Base-by-base conservation (phyloP, 2,888 invertebrate genomes). In the Pinctada fucata region DNA sequence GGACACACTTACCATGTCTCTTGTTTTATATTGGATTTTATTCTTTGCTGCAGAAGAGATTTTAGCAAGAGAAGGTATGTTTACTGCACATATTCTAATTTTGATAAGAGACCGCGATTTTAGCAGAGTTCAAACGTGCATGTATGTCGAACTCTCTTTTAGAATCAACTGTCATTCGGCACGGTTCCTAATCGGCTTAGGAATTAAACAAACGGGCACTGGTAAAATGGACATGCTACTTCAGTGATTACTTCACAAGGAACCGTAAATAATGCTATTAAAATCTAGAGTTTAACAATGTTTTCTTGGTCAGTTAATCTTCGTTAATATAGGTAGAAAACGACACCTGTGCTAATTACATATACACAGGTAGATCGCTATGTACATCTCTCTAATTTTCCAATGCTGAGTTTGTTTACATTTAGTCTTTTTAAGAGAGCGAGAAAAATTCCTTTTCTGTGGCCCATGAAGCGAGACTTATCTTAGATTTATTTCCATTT, bases 1-100 rank as follows among this genome's bases (percentile, higher is more conserved):
- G 58, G 58, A 58, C 58, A 10, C 13, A 58, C 58, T 6, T 58
- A 58, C 58, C 6, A 58, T 58, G 58, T 6, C 58, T 58, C 58
- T 13, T 58, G 58, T 58, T 58, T 58, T 58, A 58, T 10, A 10
- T 58, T 58, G 58, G 58, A 58, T 58, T 58, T 58, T 58, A 58
- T 58, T 10, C 58, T 58, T 58, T 10, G 6, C 58, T 58, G 13
- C 58, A 58, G 13, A 58, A 13, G 13, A 6, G 58, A 58, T 58
- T 58, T 58, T 58, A 58, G 58, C 58, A 58, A 58, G 58, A 58
- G 58, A 58, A 58, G 58, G 58, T 58, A 58, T 58, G 58, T 58
- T 10, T 13, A 58, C 6, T 10, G 58, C 13, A 10, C 13, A 58
- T 6, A 13, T 10, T 58, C 6, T 1, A 58, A 6, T 58, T 58